Base-by-base conservation (phyloP, 2,113 vertebrate genomes). In the Machaerirhynchus nigripectus region DNA sequence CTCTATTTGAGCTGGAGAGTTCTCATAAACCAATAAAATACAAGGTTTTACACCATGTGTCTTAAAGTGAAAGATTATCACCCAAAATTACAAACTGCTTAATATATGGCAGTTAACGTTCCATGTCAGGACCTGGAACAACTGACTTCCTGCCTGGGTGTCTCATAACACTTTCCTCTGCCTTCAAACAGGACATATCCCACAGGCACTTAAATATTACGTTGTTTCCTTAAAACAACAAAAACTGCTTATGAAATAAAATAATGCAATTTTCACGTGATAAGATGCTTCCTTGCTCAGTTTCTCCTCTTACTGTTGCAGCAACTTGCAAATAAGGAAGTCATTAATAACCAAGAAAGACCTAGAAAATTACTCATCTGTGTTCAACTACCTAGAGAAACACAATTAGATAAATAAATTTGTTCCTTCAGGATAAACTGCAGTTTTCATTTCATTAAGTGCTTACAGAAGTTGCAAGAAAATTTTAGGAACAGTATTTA, bases 1-100 rank as follows among this genome's bases (percentile, higher is more conserved):
- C 8, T 78, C 22, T 63, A 10, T 35, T 44, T 22, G 13, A 93
- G 40, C n/a, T 88, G n/a, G 1, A 64, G 8, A 63, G 40, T 49
- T 75, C 44, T 75, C 33, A 55, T 37, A 87, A 82, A 52, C 7
- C 9, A 74, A 30, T 19, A 64, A 75, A 78, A 79, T 10, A 52
- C 10, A 60, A 44, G 10, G 2, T 30, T 87, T 67, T 35, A 67
- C 20, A 59, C 8, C 0, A 0, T 6, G 5, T 30, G 8, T 60
- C 60, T 60, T 47, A 22, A 67, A 90, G 33, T 47, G 21, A 69
- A 88, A 81, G 18, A 78, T 13, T 40, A 84, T 30, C 15, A 63
- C 4, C 21, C 44, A 16, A 22, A 81, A 65, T 67, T 91, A 74
- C 8, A 87, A 89, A 61, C 14, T 84, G 20, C 20, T 63, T 83